Evolutionary conservation across 1,140 invertebrate species (phyloP).

Genomic region (Sitobion miscanthi): DNA sequence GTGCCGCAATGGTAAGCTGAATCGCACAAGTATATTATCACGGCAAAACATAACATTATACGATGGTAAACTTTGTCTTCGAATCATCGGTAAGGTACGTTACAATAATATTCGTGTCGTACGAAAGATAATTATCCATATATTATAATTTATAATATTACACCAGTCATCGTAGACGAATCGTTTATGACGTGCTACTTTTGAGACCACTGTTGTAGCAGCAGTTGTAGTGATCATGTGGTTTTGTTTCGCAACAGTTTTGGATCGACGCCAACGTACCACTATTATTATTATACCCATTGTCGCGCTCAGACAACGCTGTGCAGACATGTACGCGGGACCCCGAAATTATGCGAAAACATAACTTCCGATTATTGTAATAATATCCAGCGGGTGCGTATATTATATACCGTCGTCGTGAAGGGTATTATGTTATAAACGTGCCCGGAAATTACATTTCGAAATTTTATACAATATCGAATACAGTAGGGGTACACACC

Average conservation of each 20-base stretch:
- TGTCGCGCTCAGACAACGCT: neutral
- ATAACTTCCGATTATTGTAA: slow-evolving; percentile 10
- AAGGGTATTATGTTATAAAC: slow-evolving; percentile 11
- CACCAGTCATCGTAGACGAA: no score
- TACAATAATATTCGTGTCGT: neutral
- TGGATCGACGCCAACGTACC: neutral
- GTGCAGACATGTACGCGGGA: neutral
- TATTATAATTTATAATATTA: neutral
- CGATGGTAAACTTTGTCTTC: neutral
- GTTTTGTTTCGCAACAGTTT: neutral
- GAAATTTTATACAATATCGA: neutral
- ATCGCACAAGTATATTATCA: neutral
- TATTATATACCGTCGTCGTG: neutral
- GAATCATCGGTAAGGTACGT: neutral
- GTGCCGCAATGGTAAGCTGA: neutral
- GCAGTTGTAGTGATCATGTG: neutral
- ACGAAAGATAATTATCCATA: neutral
- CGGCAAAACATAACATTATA: neutral
- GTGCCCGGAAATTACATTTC: neutral
- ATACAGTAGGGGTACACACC: neutral
- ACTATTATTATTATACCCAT: neutral
- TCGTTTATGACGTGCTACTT: neutral
- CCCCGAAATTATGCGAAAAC: neutral
- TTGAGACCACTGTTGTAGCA: neutral
- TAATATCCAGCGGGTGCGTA: neutral